Conservation (phyloP, 92 coral and sea anemone species). For the Porites evermanni region DNA sequence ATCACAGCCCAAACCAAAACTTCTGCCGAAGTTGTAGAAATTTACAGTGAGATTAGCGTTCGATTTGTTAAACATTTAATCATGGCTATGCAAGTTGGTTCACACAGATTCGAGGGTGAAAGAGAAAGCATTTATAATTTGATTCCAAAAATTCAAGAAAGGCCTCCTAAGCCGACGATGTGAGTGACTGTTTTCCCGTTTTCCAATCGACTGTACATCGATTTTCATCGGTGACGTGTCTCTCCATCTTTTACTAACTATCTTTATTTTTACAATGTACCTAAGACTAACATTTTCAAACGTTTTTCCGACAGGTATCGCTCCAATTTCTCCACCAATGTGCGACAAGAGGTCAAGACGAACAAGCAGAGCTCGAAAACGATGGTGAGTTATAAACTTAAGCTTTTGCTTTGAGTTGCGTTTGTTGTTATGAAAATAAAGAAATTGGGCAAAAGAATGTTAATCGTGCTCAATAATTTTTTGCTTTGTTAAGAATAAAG, state of each 20-base stretch:
- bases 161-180: conserved; percentile 89
- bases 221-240: neutral
- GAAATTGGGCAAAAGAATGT: neutral
- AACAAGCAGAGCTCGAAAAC: conserved; percentile 83
- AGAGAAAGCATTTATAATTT: conserved; percentile 95
- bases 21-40: no score
- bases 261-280: neutral
- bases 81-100: conserved; percentile 27
- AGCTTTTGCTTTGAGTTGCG: neutral
- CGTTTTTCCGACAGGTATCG: conserved; percentile 64
- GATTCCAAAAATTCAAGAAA: conserved; percentile 87
- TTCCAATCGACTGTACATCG: neutral
- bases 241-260: neutral
- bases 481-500: conserved; percentile 1
- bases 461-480: neutral
- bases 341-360: conserved; percentile 64
- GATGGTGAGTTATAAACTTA: conserved; percentile 70
- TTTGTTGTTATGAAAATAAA: neutral
- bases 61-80: conserved; percentile 21
- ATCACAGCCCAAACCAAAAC: no score
- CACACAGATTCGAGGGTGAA: conserved; percentile 1
- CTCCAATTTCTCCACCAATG: conserved; percentile 82
- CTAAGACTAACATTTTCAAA: neutral
- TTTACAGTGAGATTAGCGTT: neutral
- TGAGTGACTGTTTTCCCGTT: conserved; percentile 32